Evolutionary conservation across 2,113 vertebrate genomes (phyloP), one percentile per base, ranked within the genome.

Genomic region (Ellobius talpinus): DNA sequence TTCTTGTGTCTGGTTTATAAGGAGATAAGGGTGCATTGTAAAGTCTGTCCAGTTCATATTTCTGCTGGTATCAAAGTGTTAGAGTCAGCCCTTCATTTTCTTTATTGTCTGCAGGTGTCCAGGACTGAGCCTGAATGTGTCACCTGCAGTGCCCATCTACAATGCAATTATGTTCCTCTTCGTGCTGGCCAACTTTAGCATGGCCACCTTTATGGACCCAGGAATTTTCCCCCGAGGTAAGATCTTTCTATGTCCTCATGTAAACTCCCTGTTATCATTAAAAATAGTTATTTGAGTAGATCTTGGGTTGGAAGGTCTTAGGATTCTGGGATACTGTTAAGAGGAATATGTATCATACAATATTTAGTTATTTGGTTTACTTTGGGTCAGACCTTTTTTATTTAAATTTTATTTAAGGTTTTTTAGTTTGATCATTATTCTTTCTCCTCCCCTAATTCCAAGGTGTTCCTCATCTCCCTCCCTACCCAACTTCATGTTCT

Each of bases 161-260:
- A 99, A 98, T 98, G 99, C 98, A 0, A 97, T 99, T 72, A 98
- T 99, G 98, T 99, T 99, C 98, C 99, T 99, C 97, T 99, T 99
- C 72, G 99, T 99, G 79, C 98, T 99, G 97, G 99, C 99, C 98
- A 99, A 99, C 98, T 99, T 99, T 98, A 99, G 99, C 97, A 99
- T 99, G 99, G 99, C 99, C 97, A 99, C 99, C 50, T 99, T 99
- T 98, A 99, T 99, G 99, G 99, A 99, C 98, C 99, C 99, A 0
- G 99, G 99, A 94, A 98, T 99, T 97, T 99, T 99, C 97, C 99
- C 99, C 0, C 99, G 99, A 99, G 99, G 99, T 99, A 98, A 98
- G 98, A 95, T 77, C 26, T 70, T 78, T 33, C 66, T 68, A 14
- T 65, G 26, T 33, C 66, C 31, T 1, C 16, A 0, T 1, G 31